Base-by-base conservation (phyloP, 2,113 vertebrate genomes). In the Caretta caretta region DNA sequence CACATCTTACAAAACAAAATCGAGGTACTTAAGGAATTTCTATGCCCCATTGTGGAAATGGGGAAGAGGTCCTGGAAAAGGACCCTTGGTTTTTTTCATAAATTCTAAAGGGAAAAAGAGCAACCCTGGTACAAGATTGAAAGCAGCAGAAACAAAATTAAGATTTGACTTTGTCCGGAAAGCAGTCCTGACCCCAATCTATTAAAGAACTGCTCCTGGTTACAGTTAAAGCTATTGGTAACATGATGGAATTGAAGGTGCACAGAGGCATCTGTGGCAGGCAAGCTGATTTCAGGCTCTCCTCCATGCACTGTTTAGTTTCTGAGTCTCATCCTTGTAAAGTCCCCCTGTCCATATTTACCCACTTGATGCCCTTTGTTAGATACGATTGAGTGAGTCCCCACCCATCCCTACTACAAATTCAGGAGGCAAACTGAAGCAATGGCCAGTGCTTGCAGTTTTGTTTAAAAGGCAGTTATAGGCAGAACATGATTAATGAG, bases 121-220 rank as follows among this genome's bases (percentile, higher is more conserved):
- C 75, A 87, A n/a, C 84, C 20, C 35, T 31, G 5, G 35, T 49
- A 49, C 8, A 27, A 96, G 91, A 97, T 91, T 96, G 95, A 97
- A 98, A 96, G 89, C 84, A 95, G 84, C 96, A 96, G 97, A 90
- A 97, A 97, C 80, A 93, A 94, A 97, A 97, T 97, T 69, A 95
- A 97, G 48, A 87, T 86, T 94, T 96, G 96, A 94, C 91, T 81
- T 81, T 89, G 90, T 84, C 95, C 90, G 10, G 93, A 90, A 96
- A 92, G 10, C 54, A 87, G 80, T 89, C 82, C 76, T 97, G 97
- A 98, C 96, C 96, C 83, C 97, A 96, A 91, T 96, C 94, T 90
- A 14, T 3, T 59, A 75, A 29, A 2, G 9, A 80, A 42, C 65
- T 1, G 4, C 72, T 1, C 1, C 69, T 0, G 13, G 50, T 31